Evolutionary conservation across 2,113 vertebrate species (phyloP), one percentile per base, ranked within the genome.

Genomic region (Thalassarche chlororhynchos): DNA sequence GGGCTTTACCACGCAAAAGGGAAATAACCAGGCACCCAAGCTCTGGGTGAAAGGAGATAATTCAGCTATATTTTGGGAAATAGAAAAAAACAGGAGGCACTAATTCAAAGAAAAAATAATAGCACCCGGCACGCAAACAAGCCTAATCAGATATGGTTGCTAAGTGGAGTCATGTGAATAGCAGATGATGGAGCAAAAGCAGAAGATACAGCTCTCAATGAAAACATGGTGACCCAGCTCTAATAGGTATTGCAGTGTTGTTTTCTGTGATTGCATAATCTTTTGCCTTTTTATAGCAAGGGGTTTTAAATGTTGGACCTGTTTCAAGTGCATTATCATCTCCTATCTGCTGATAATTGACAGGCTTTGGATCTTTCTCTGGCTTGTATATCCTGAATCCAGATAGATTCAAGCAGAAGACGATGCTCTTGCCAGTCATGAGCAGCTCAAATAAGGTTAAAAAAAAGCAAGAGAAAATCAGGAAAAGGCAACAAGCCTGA

Each of bases 321-420:
- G 8, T 60, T 93, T 93, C 95, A 95, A 84, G 54, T 54, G 42
- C 8, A 6, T 70, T 80, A 85, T 87, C 31, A 6, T 94, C 64
- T 80, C 68, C 58, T 55, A 83, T 42, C 90, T 90, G 79, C 83
- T 55, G 47, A 17, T 82, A 89, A 91, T 28, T 84, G 96, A 88
- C 82, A 70, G 79, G 89, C 46, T 94, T 94, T 85, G 94, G 84
- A 65, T 96, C 87, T 74, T 91, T 55, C 81, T 76, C 57, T 90
- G 86, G 52, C 49, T 91, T 65, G 38, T 32, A 9, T 51, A 28
- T 47, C 46, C 49, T n/a, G 26, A 69, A 74, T 61, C 40, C 93
- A 76, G 57, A 49, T 7, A 85, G 72, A 46, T 31, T 77, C 16
- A 8, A 61, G 44, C 66, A 60, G 65, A 57, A 79, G 79, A 66